These are phyloP conservation scores for Salminus brasiliensis DNA, from an alignment of 2,113 vertebrate genomes.

Conservation along the genomic window DNA sequence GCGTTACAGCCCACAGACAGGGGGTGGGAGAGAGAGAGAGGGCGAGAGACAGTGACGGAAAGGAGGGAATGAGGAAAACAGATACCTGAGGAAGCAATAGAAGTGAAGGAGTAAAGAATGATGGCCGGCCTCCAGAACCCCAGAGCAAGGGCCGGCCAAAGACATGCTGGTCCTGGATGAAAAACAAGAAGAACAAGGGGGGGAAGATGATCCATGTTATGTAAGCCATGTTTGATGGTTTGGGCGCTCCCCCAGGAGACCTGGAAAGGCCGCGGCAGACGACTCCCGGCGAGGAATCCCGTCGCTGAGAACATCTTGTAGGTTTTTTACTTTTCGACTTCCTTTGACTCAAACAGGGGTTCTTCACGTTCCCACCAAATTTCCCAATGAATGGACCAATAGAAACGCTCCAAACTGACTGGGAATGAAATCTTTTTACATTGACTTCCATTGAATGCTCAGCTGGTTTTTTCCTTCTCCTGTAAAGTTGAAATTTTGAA, in stretches of 20 bases:
- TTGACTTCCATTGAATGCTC: too few species aligned
- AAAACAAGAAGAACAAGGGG: not conserved
- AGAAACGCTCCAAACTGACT: too few species aligned
- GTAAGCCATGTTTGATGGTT: conserved; percentile 5
- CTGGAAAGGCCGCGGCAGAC: too few species aligned
- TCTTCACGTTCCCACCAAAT: too few species aligned
- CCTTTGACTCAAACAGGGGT: too few species aligned
- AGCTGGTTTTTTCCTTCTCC: too few species aligned
- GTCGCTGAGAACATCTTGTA: too few species aligned
- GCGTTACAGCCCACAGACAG: not conserved
- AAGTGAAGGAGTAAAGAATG: not conserved
- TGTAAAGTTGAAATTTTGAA: too few species aligned
- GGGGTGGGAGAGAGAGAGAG: conserved; percentile 10
- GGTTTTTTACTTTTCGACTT: too few species aligned
- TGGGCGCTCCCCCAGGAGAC: not conserved
- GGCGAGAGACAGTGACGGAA: conserved; percentile 32
- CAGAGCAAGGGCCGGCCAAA: not conserved
- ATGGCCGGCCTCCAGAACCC: conserved; percentile 13
- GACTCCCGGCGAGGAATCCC: too few species aligned
- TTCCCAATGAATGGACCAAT: too few species aligned
- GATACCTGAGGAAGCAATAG: conserved; percentile 13
- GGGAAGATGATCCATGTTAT: not conserved
- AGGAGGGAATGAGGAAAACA: conserved; percentile 10
- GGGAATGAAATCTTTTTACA: too few species aligned
- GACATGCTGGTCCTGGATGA: not conserved